Percentiles rank a stretch among this genome's conserved stretches.
Conservation (phyloP, 2,113 vertebrate species). For the Tenrec ecaudatus region DNA sequence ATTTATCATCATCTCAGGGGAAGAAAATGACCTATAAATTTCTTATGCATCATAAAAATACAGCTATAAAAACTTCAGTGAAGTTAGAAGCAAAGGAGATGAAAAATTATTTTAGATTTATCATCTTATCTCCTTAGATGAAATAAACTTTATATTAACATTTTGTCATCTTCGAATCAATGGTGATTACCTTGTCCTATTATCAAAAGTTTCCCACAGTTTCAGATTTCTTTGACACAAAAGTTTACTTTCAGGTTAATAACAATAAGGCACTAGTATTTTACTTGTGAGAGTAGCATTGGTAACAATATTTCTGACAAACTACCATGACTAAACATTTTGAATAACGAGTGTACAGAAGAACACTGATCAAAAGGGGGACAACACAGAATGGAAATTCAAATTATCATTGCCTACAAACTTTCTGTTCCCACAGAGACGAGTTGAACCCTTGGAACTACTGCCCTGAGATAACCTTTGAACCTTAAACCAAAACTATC, state of each 20-base stretch:
- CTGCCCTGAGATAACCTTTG: too few species aligned
- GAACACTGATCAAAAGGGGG: not conserved
- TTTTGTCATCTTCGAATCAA: constrained; percentile 11
- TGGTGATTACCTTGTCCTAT: not conserved
- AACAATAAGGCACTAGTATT: constrained; percentile 5
- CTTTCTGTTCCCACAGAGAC: not conserved
- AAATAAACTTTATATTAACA: constrained; percentile 28
- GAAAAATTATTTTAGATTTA: not conserved
- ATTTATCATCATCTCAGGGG: not conserved
- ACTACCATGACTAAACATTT: not conserved
- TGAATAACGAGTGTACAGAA: not conserved
- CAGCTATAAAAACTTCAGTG: not conserved
- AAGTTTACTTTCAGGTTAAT: constrained; percentile 36
- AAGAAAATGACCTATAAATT: not conserved
- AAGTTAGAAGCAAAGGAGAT: not conserved
- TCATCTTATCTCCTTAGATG: not conserved
- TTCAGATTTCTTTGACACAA: constrained; percentile 34
- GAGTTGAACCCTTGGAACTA: too few species aligned
- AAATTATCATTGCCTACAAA: not conserved
- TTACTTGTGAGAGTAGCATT: constrained; percentile 30
- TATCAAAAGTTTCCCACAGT: not conserved
- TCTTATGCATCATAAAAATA: not conserved
- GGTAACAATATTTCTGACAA: not conserved
- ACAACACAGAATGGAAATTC: not conserved
- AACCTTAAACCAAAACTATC: too few species aligned